Evolutionary conservation across 2,888 invertebrate genomes (phyloP), one percentile per base, ranked within the genome.

Genomic region (Cryptocephalus moraei): DNA sequence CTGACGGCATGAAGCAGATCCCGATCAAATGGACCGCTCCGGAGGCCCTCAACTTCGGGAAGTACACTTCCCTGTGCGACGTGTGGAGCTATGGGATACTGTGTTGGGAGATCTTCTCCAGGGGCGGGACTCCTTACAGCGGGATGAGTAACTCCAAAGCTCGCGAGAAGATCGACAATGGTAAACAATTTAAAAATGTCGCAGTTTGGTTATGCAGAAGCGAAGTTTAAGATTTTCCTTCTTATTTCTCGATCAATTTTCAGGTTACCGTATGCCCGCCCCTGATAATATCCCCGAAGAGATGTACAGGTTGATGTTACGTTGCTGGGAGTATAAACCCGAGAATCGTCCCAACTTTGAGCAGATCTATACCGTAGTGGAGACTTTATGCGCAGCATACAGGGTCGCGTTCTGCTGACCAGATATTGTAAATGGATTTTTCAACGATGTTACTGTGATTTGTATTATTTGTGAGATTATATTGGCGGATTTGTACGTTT

Each of bases 21-120:
- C 95, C 96, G 0, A 94, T 96, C 51, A 96, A 96, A 71, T 96
- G 96, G 96, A 96, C 95, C 0, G 94, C 95, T 2, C 96, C 96
- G 0, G 95, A 95, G 73, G 94, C 95, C 2, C 75, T 95, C 9
- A 93, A 94, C 72, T 94, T 90, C 68, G 94, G 94, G 82, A 68
- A 72, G 69, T 95, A 95, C 69, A 95, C 94, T 9, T 86, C 92
- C 0, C 72, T 94, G 8, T 94, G 94, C 70, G 95, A 96, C 73
- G 93, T 96, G 41, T 96, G 95, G 95, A 94, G 93, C 62, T 96
- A 90, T 68, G 95, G 94, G 4, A 88, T 96, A 56, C 73, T 96
- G 48, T 88, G 91, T 78, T 96, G 94, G 94, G 95, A 96, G 73
- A 90, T 96, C 64, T 95, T 94, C 73, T 89, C 94, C 0, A 82